Conservation (phyloP, 2,888 invertebrate genomes). For the Proisotoma minuta region DNA sequence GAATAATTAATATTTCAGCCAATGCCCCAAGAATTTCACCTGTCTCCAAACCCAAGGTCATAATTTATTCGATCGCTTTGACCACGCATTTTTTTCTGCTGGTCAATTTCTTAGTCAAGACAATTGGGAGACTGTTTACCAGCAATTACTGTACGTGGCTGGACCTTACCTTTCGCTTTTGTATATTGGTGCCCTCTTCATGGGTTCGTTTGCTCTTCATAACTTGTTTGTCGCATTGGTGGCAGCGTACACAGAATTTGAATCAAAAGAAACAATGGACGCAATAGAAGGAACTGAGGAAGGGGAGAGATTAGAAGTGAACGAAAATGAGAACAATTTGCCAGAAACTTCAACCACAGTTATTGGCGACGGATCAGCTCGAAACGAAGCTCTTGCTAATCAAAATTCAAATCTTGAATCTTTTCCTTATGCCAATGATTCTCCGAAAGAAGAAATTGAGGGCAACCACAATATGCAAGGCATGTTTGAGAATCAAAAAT, state of each 20-base stretch:
- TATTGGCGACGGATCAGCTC: no score
- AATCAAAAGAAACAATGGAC: conserved; percentile 94
- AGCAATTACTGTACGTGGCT: conserved; percentile 85
- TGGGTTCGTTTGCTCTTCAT: conserved; percentile 97
- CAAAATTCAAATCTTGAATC: no score
- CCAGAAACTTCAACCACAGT: no score
- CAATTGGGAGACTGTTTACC: conserved; percentile 97
- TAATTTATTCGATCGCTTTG: conserved; percentile 96
- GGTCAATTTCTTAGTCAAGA: conserved; percentile 99
- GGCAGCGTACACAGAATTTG: conserved; percentile 99
- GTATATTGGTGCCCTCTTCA: conserved; percentile 96
- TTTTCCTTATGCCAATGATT: no score
- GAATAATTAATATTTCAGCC: no score
- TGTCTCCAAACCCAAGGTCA: conserved; percentile 87
- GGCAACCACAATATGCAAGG: no score
- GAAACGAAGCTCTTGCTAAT: no score
- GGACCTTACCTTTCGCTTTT: conserved; percentile 97
- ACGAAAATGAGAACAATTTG: conserved; percentile 59
- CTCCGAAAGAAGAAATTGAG: no score
- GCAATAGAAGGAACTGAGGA: conserved; percentile 75
- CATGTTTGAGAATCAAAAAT: no score
- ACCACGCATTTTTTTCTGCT: conserved; percentile 93
- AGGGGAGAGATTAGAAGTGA: conserved; percentile 87
- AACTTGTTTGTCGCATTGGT: conserved; percentile 99
- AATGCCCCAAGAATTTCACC: conserved; percentile 75